phyloP scores from a whole-genome alignment of 2,113 vertebrate genomes.

The Aegotheles bennettii region DNA sequence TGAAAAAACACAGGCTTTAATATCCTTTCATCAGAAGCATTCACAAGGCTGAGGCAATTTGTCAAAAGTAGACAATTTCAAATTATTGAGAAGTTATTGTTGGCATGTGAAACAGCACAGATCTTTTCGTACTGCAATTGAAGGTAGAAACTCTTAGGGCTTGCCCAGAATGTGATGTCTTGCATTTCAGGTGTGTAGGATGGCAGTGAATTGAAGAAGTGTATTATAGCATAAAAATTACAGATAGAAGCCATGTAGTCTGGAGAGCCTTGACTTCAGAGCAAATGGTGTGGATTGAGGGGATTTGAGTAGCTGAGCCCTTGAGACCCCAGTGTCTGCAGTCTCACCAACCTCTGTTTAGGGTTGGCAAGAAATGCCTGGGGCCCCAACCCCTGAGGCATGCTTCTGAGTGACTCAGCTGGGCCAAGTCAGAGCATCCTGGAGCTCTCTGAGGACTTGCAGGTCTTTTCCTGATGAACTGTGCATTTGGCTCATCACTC shows the following conservation, averaged over 20 bases:
- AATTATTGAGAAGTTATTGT: background rate
- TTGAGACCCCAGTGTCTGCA: fast-evolving
- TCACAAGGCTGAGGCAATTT: background rate
- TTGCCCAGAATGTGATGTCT: background rate
- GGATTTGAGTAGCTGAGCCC: background rate
- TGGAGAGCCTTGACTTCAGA: background rate
- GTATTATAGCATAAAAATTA: background rate
- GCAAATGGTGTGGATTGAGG: background rate
- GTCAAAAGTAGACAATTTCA: background rate
- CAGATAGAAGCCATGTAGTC: background rate
- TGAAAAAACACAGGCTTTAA: background rate
- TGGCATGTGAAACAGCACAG: background rate
- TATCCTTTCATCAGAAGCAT: background rate
- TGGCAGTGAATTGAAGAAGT: background rate
- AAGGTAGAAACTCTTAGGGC: background rate
- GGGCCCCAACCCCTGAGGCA: background rate
- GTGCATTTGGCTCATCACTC: background rate
- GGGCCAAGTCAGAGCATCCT: fast-evolving
- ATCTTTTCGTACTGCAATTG: background rate
- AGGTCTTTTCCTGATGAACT: background rate
- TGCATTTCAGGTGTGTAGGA: background rate
- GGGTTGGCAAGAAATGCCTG: background rate
- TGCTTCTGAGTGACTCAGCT: background rate
- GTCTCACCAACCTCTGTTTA: background rate
- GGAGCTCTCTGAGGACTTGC: background rate